These are phyloP conservation scores for Scaptodrosophila latifasciaeformis DNA, from an alignment of 2,888 invertebrate species.

Conservation along the genomic window DNA sequence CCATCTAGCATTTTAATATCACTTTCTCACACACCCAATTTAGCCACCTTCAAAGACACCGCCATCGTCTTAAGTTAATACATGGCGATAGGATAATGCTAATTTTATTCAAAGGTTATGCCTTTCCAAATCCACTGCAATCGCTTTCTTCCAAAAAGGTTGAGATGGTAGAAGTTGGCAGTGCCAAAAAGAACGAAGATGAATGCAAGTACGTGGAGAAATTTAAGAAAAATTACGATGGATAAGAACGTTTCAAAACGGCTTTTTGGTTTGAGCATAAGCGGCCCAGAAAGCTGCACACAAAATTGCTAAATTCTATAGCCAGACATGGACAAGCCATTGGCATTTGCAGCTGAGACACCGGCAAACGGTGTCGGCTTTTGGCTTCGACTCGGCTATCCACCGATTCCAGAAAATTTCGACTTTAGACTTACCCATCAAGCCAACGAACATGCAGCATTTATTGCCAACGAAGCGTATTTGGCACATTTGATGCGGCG, in stretches of 20 bases:
- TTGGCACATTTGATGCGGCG: slow-evolving; percentile 72
- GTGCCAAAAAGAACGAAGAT: slow-evolving; percentile 57
- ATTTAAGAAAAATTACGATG: slow-evolving; percentile 67
- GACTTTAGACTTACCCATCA: neutral
- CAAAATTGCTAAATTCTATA: slow-evolving; percentile 69
- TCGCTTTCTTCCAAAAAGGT: slow-evolving; percentile 18
- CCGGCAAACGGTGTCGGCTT: neutral
- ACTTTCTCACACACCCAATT: too few relatives aligned
- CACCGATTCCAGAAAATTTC: too few relatives aligned
- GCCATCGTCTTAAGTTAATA: neutral
- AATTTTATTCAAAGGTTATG: slow-evolving; percentile 69
- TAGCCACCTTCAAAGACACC: too few relatives aligned
- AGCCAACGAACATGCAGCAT: slow-evolving; percentile 60
- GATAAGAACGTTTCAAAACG: slow-evolving; percentile 17
- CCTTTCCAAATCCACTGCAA: slow-evolving; percentile 44
- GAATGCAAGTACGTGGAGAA: slow-evolving; percentile 68
- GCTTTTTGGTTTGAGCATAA: slow-evolving; percentile 14
- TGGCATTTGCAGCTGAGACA: slow-evolving; percentile 40
- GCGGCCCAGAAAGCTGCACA: slow-evolving; percentile 40
- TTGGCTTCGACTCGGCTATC: too few relatives aligned
- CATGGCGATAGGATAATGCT: slow-evolving; percentile 47
- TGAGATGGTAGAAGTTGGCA: slow-evolving; percentile 5
- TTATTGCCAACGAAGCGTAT: slow-evolving; percentile 70
- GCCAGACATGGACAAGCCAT: slow-evolving; percentile 25
- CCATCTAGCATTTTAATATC: too few relatives aligned